These are phyloP conservation scores for Oreochromis mossambicus DNA, from an alignment of 2,797 vertebrate genomes.

Conservation along the genomic window DNA sequence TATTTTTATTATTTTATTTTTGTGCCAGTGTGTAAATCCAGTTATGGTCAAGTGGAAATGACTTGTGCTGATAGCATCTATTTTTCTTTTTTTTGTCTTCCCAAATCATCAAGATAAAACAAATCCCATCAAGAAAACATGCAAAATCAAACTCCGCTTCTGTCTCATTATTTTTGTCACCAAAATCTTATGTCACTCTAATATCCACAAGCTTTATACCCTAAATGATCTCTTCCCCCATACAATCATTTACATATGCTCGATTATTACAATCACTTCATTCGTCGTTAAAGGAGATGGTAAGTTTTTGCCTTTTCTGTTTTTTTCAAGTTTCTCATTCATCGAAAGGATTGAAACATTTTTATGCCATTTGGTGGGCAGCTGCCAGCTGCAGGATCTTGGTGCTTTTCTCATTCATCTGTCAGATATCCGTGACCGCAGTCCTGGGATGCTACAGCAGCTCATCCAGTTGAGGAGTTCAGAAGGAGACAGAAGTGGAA, in stretches of 20 bases:
- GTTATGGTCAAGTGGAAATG: constrained; percentile 30
- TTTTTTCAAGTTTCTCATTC: neutral
- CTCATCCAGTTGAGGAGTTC: constrained; percentile 11
- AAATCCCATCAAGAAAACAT: constrained; percentile 59
- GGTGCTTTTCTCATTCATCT: neutral
- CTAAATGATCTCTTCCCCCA: constrained; percentile 30
- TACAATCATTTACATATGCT: constrained; percentile 60
- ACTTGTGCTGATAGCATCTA: constrained; percentile 43
- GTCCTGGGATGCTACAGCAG: constrained; percentile 16
- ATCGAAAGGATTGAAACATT: neutral
- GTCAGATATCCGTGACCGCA: constrained; percentile 5
- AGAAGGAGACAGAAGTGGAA: constrained; percentile 13
- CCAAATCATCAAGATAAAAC: constrained; percentile 35
- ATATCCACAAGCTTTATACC: constrained; percentile 38
- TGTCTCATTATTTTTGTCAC: neutral
- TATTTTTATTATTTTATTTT: neutral
- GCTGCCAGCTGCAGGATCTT: neutral
- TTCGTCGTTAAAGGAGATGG: constrained; percentile 4
- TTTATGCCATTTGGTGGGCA: constrained; percentile 3
- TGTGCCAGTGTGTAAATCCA: constrained; percentile 52
- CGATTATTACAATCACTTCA: constrained; percentile 41
- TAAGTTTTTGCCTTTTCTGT: neutral
- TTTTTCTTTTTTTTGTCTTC: constrained; percentile 12
- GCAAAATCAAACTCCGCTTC: constrained; percentile 54
- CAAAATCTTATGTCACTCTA: neutral